Conservation (phyloP, 2,113 vertebrate species). For the Orycteropus afer region DNA sequence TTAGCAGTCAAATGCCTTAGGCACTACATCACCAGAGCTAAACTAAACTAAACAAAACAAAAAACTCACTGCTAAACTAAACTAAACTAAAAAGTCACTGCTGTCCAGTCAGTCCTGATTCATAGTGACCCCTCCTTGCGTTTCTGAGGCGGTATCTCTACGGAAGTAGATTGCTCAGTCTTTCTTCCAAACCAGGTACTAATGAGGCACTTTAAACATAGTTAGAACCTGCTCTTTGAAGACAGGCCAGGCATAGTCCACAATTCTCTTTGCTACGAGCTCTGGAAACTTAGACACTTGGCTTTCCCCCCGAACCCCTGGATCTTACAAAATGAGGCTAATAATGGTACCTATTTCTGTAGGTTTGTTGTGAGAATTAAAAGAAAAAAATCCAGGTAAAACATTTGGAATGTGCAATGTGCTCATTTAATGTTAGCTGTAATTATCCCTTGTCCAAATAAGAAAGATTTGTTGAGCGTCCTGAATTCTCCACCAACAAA, state of each 20-base stretch:
- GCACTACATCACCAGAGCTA: no score
- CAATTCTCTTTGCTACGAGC: background rate
- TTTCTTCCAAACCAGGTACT: no score
- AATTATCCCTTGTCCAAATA: background rate
- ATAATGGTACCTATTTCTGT: background rate
- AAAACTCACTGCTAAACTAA: no score
- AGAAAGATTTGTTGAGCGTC: background rate
- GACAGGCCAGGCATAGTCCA: background rate
- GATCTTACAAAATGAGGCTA: background rate
- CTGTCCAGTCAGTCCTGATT: no score
- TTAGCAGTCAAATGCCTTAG: no score
- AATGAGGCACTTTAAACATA: background rate
- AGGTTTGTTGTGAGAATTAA: background rate
- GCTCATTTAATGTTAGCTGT: background rate
- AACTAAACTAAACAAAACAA: no score
- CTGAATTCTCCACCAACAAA: no score
- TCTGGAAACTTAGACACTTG: background rate
- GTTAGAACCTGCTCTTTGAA: background rate
- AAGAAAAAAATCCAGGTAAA: background rate
- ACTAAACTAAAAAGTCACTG: no score
- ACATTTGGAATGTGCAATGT: background rate
- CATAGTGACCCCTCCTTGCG: no score
- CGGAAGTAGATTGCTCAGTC: no score
- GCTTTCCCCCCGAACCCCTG: background rate
- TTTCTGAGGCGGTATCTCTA: no score